Percentiles rank a stretch among this genome's conserved stretches.
phyloP scores from a whole-genome alignment of 2,888 invertebrate genomes.

The Philereme transversata region DNA sequence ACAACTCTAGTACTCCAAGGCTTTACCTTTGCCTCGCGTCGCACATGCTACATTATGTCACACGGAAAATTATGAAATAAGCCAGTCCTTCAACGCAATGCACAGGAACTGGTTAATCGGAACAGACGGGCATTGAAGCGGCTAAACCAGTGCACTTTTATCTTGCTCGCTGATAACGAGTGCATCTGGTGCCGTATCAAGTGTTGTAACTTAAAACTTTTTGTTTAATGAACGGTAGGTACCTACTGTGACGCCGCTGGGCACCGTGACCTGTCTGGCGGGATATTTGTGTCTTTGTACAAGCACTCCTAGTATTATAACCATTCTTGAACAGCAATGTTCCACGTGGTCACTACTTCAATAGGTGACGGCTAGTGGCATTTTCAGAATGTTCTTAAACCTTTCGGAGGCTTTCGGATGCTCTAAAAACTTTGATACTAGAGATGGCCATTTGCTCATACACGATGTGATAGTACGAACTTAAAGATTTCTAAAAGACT shows the following conservation, averaged over 20 bases:
- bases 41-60: slow-evolving; percentile 4
- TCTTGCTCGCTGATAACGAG: slow-evolving; percentile 62
- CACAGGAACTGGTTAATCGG: slow-evolving; percentile 15
- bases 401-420: too few species aligned
- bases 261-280: slow-evolving; percentile 9
- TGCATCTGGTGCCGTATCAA: slow-evolving; percentile 68
- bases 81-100: slow-evolving; percentile 6
- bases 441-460: too few species aligned
- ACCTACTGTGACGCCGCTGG: slow-evolving; percentile 2
- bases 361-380: too few species aligned
- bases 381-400: too few species aligned
- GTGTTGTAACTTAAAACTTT: slow-evolving; percentile 52
- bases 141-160: slow-evolving; percentile 62
- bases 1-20: too few species aligned
- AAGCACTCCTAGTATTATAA: too few species aligned
- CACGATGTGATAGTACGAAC: too few species aligned
- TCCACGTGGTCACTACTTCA: too few species aligned
- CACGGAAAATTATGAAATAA: slow-evolving; percentile 10
- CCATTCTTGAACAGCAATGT: too few species aligned
- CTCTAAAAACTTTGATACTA: too few species aligned
- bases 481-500: too few species aligned
- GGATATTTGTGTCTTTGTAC: neutral
- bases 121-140: slow-evolving; percentile 45
- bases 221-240: slow-evolving; percentile 15
- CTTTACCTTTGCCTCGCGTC: too few species aligned